phyloP scores from a whole-genome alignment of 2,888 invertebrate genomes.

The Baronia brevicornis region DNA sequence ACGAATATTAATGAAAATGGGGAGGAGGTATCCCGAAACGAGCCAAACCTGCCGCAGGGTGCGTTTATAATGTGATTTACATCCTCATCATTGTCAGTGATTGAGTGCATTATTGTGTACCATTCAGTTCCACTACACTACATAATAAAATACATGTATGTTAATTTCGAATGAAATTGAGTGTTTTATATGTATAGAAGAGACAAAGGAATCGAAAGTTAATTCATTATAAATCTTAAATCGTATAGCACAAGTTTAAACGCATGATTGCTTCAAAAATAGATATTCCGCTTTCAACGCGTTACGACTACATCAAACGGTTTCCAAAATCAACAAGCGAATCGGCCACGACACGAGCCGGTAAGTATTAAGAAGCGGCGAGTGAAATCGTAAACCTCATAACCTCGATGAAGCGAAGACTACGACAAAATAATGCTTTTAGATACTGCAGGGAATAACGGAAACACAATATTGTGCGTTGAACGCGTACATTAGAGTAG shows the following conservation, averaged over 20 bases:
- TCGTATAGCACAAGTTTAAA: slow-evolving; percentile 30
- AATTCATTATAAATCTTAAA: slow-evolving; percentile 49
- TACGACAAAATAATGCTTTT: slow-evolving; percentile 27
- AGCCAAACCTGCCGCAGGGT: too few species aligned
- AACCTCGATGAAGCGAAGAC: slow-evolving; percentile 46
- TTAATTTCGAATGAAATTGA: too few species aligned
- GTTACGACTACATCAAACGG: slow-evolving; percentile 38
- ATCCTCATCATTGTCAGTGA: too few species aligned
- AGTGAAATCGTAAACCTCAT: slow-evolving; percentile 61
- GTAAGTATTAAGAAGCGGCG: slow-evolving; percentile 46
- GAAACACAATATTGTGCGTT: slow-evolving; percentile 16
- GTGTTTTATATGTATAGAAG: too few species aligned
- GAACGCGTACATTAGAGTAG: neutral
- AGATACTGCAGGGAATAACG: slow-evolving; percentile 30
- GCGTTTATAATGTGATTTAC: neutral
- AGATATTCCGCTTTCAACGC: slow-evolving; percentile 26
- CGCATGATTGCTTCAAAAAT: slow-evolving; percentile 29
- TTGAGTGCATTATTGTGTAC: too few species aligned
- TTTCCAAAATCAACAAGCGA: slow-evolving; percentile 50
- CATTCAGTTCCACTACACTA: too few species aligned
- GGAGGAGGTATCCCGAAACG: neutral
- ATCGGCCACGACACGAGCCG: slow-evolving; percentile 29
- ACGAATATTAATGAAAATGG: slow-evolving; percentile 3
- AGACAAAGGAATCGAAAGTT: slow-evolving; percentile 19
- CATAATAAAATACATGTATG: too few species aligned